Conservation (phyloP, 2,113 vertebrate species). For the Megalops atlanticus region DNA sequence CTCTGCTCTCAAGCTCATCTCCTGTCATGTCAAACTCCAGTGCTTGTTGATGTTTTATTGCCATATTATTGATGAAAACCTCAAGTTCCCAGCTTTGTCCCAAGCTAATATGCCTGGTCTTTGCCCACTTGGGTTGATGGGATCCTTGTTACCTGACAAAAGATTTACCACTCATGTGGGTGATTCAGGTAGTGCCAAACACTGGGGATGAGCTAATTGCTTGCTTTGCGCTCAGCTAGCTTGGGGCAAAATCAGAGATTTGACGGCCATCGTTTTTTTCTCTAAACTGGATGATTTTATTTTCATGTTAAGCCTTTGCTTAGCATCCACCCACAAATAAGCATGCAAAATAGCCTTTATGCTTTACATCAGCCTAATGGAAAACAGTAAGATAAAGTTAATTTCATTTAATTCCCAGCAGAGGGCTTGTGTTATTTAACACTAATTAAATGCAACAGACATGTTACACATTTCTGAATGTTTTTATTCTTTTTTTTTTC, state of each 20-base stretch:
- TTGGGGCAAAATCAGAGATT: neutral
- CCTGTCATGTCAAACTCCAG: constrained; percentile 66
- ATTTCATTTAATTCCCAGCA: constrained; percentile 38
- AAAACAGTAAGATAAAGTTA: constrained; percentile 21
- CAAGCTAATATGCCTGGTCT: constrained; percentile 74
- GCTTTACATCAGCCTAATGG: neutral
- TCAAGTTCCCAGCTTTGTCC: constrained; percentile 66
- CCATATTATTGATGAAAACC: constrained; percentile 66
- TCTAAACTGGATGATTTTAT: neutral
- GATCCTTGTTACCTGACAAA: constrained; percentile 64
- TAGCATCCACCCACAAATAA: neutral
- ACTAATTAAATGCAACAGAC: constrained; percentile 44
- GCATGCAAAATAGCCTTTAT: neutral
- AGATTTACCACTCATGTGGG: constrained; percentile 48
- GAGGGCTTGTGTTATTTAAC: too few species aligned
- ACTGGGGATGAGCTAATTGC: constrained; percentile 25
- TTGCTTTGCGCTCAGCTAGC: constrained; percentile 5
- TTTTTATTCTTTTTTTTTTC: constrained; percentile 50
- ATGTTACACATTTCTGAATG: constrained; percentile 38
- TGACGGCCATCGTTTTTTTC: neutral
- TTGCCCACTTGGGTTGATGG: constrained; percentile 73
- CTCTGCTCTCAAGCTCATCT: neutral
- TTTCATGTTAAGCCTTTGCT: neutral
- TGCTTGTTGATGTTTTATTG: constrained; percentile 78
- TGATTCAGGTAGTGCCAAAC: constrained; percentile 18